phyloP scores from a whole-genome alignment of 2,113 vertebrate species.

The Corythoichthys haematopterus region DNA sequence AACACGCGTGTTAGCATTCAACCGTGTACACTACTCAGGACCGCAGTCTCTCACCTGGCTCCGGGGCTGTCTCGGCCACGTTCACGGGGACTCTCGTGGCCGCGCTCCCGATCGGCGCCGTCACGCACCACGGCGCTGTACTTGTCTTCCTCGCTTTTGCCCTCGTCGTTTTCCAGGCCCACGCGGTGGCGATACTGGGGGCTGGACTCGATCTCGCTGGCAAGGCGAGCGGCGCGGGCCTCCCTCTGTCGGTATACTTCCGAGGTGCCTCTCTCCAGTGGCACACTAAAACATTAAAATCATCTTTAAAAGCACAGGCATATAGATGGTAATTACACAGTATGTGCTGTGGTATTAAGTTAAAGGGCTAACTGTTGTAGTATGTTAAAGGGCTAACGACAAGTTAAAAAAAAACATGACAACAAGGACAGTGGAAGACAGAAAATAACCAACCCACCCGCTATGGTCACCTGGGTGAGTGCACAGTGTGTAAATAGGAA shows the following conservation, averaged over 20 bases:
- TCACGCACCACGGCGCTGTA: constrained; percentile 81
- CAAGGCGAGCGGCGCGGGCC: constrained; percentile 80
- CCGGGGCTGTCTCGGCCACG: constrained; percentile 64
- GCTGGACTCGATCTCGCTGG: constrained; percentile 85
- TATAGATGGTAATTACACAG: no score
- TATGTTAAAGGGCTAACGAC: no score
- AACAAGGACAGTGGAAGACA: no score
- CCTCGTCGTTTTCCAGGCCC: constrained; percentile 84
- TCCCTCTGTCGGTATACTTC: constrained; percentile 83
- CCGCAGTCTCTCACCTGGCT: constrained; percentile 50
- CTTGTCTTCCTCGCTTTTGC: constrained; percentile 84
- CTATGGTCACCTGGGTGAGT: no score
- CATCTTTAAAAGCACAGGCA: no score
- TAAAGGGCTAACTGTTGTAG: no score
- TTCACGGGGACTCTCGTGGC: constrained; percentile 63
- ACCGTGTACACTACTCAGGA: neutral
- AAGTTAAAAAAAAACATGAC: no score
- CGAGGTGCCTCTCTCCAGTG: constrained; percentile 81
- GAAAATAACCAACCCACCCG: no score
- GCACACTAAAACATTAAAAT: constrained; percentile 65
- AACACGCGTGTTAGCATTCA: neutral
- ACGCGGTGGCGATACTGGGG: constrained; percentile 82
- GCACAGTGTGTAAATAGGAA: no score
- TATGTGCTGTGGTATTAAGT: no score
- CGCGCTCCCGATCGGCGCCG: constrained; percentile 61